Evolutionary conservation across 2,113 vertebrate genomes (phyloP).

Genomic region (Brachirus orientalis): DNA sequence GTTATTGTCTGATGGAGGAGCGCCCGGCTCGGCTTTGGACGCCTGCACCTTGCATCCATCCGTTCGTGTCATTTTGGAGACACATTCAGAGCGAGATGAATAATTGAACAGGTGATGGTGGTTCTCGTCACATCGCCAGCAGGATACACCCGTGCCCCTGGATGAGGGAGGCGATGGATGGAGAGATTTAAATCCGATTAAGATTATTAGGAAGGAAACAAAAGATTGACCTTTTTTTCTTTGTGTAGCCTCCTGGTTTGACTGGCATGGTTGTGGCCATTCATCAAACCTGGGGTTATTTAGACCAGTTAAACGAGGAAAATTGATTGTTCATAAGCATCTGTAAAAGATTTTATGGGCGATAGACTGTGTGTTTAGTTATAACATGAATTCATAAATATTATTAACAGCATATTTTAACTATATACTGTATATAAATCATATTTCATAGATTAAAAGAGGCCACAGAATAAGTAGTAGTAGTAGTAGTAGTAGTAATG

Average conservation of each 20-base stretch:
- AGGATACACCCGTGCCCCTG: slow-evolving; percentile 20
- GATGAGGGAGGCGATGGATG: slow-evolving; percentile 22
- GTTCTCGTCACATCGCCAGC: slow-evolving; percentile 14
- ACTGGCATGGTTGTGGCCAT: slow-evolving; percentile 31
- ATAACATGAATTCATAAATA: not conserved
- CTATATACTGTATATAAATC: too few species aligned
- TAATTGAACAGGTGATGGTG: slow-evolving; percentile 10
- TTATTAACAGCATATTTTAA: not conserved
- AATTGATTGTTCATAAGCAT: slow-evolving; percentile 33
- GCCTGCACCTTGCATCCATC: slow-evolving; percentile 63
- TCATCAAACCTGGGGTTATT: slow-evolving; percentile 41
- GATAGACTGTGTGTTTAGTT: not conserved
- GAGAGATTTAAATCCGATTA: slow-evolving; percentile 79
- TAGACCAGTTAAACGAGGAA: not conserved
- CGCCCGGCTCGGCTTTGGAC: not conserved
- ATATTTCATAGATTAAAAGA: too few species aligned
- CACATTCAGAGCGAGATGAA: slow-evolving; percentile 30
- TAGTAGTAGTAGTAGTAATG: too few species aligned
- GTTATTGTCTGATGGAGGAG: slow-evolving; percentile 63
- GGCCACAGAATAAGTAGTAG: too few species aligned
- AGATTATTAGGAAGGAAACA: slow-evolving; percentile 68
- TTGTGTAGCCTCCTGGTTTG: slow-evolving; percentile 66
- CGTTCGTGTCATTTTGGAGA: slow-evolving; percentile 12
- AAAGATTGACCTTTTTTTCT: slow-evolving; percentile 71
- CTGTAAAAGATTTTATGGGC: slow-evolving; percentile 21